These are phyloP conservation scores for Galemys pyrenaicus DNA, from an alignment of 2,113 vertebrate species.

Conservation along the genomic window DNA sequence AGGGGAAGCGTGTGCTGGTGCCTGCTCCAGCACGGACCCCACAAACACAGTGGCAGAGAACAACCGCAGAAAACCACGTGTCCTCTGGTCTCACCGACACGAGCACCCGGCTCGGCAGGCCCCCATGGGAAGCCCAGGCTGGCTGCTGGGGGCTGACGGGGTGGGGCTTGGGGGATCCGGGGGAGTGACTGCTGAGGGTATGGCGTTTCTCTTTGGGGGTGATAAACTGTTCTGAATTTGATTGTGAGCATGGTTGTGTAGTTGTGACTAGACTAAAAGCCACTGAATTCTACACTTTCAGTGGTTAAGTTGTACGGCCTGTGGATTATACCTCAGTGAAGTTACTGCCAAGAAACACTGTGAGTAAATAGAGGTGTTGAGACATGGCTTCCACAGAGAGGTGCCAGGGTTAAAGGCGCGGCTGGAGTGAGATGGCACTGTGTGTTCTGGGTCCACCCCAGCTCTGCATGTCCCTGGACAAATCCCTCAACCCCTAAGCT, in stretches of 20 bases:
- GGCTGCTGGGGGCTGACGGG: background rate
- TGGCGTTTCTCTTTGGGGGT: background rate
- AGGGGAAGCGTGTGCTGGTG: background rate
- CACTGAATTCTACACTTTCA: background rate
- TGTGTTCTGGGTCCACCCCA: background rate
- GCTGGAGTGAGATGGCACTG: background rate
- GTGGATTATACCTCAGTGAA: background rate
- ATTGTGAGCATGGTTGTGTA: background rate
- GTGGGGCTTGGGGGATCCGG: background rate
- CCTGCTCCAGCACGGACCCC: background rate
- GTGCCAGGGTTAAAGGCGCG: background rate
- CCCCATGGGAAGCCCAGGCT: too few species aligned
- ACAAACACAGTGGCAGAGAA: background rate
- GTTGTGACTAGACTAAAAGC: background rate
- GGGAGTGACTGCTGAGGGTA: background rate
- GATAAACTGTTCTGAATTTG: background rate
- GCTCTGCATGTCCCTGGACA: background rate
- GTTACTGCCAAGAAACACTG: background rate
- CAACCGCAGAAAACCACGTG: background rate
- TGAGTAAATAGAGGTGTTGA: background rate
- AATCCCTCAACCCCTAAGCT: background rate
- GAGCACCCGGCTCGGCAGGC: too few species aligned
- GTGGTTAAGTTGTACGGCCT: background rate
- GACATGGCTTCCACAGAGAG: background rate
- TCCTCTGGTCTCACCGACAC: too few species aligned